These are phyloP conservation scores for Ammodytes dubius DNA, from an alignment of 2,113 vertebrate species.

Conservation along the genomic window DNA sequence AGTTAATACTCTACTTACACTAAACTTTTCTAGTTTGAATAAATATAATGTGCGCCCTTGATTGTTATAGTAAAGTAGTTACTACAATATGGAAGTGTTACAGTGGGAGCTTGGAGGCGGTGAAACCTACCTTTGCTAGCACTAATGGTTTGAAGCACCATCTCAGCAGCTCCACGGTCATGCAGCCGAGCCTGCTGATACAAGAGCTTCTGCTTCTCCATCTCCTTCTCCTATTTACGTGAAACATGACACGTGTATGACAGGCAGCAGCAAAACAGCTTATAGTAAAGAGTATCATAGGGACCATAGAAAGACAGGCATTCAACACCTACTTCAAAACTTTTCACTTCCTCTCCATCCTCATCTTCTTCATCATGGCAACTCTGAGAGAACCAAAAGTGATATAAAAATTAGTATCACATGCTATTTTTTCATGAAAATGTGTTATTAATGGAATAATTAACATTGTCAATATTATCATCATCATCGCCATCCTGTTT, in stretches of 20 bases:
- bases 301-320: not conserved
- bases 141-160: constrained; percentile 97
- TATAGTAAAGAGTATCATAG: not conserved
- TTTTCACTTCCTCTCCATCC: constrained; percentile 95
- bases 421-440: not conserved
- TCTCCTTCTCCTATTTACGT: constrained; percentile 92
- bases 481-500: not conserved
- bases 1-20: no score
- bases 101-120: not conserved
- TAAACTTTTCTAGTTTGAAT: no score
- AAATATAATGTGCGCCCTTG: no score
- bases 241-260: not conserved
- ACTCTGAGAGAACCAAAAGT: constrained; percentile 83
- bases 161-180: constrained; percentile 94
- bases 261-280: not conserved
- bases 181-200: constrained; percentile 97
- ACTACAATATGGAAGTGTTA: not conserved
- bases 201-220: constrained; percentile 98
- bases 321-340: constrained; percentile 92
- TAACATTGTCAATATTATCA: not conserved
- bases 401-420: not conserved
- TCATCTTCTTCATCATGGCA: constrained; percentile 97
- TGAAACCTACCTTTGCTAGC: constrained; percentile 93
- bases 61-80: not conserved
- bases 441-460: not conserved